phyloP scores from a whole-genome alignment of 2,113 vertebrate genomes.

The Sterna hirundo region DNA sequence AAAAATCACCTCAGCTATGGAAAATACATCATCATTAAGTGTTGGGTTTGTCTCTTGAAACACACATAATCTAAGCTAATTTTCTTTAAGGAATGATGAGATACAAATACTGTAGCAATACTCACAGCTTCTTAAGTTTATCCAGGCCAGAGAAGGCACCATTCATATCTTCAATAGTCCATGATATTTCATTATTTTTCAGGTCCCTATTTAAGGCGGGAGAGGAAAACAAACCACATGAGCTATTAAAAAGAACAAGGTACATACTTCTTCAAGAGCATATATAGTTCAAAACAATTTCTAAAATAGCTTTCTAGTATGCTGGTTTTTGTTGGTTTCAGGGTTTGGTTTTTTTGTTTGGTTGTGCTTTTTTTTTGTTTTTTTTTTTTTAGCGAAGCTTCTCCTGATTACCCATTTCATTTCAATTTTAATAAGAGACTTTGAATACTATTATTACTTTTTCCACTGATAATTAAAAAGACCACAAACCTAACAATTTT shows the following conservation, averaged over 20 bases:
- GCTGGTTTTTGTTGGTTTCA: neutral
- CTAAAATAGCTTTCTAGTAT: neutral
- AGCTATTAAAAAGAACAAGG: neutral
- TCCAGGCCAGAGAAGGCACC: conserved; percentile 94
- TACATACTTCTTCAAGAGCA: neutral
- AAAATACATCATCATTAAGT: neutral
- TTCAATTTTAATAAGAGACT: neutral
- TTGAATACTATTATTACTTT: neutral
- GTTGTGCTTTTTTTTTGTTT: neutral
- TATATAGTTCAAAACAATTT: neutral
- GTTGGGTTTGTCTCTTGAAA: neutral
- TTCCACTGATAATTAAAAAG: neutral
- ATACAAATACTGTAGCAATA: conserved; percentile 15
- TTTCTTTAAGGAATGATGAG: neutral
- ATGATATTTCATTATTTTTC: conserved; percentile 96
- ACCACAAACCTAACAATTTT: neutral
- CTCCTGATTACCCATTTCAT: neutral
- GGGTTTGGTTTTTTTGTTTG: neutral
- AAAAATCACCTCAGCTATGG: neutral
- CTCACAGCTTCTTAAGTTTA: conserved; percentile 89
- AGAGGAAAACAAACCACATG: neutral
- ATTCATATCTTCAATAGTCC: conserved; percentile 99
- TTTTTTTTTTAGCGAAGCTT: neutral
- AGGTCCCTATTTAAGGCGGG: conserved; percentile 79
- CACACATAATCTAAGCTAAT: neutral